These are phyloP conservation scores for Plodia interpunctella DNA, from an alignment of 1,140 invertebrate genomes.

Conservation along the genomic window DNA sequence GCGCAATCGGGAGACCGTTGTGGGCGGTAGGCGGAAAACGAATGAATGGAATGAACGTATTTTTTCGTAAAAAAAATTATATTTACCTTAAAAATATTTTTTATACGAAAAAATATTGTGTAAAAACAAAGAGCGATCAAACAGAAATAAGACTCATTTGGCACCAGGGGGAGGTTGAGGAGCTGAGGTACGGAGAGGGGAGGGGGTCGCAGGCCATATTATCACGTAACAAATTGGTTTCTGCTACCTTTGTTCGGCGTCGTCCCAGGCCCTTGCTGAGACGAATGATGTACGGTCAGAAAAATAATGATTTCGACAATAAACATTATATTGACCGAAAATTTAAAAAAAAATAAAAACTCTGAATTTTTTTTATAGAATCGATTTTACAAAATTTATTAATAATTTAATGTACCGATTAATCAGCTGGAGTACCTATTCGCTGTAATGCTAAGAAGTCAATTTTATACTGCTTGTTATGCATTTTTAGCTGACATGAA, in stretches of 20 bases:
- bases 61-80: neutral
- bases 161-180: constrained; percentile 26
- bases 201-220: constrained; percentile 51
- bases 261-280: constrained; percentile 46
- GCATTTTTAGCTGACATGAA: too few relatives aligned
- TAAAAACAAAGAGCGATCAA: neutral
- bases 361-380: too few relatives aligned
- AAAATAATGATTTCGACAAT: constrained; percentile 13
- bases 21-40: too few relatives aligned
- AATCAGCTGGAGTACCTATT: too few relatives aligned
- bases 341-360: too few relatives aligned
- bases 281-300: constrained; percentile 40
- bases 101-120: neutral
- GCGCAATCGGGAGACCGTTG: too few relatives aligned
- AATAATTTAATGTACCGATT: too few relatives aligned
- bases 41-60: too few relatives aligned
- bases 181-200: constrained; percentile 11
- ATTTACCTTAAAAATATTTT: neutral
- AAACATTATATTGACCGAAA: neutral
- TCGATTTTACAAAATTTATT: too few relatives aligned
- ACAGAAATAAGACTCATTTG: constrained; percentile 53
- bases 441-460: too few relatives aligned
- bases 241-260: constrained; percentile 68
- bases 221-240: constrained; percentile 76
- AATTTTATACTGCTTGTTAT: too few relatives aligned